A percentile compares a stretch with the other conserved stretches of the same genome.
Evolutionary conservation across 2,888 invertebrate genomes (phyloP).

Genomic region (Cremastinae sp.): DNA sequence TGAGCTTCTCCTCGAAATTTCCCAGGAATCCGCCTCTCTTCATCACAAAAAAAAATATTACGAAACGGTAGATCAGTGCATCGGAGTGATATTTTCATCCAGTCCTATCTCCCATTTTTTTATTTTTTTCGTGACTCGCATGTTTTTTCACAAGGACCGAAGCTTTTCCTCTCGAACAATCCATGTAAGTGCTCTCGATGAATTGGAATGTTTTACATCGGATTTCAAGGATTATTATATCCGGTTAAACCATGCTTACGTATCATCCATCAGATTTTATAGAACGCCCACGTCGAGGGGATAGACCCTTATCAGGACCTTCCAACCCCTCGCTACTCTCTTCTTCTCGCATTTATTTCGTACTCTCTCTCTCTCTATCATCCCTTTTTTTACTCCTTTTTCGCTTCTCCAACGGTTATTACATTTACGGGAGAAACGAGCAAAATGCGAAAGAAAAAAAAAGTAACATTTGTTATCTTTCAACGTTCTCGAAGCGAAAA

Average conservation of each 20-base stretch:
- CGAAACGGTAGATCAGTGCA: no score
- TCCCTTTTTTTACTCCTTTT: conserved; percentile 6
- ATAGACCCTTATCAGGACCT: conserved; percentile 49
- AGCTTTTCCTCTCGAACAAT: not conserved
- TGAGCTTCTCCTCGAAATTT: no score
- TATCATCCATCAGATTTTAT: conserved; percentile 41
- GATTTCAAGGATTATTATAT: not conserved
- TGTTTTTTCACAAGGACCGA: not conserved
- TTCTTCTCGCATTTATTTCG: conserved; percentile 25
- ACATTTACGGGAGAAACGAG: not conserved
- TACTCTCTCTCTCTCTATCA: not conserved
- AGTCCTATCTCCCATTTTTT: no score
- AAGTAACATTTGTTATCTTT: no score
- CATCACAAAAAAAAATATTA: no score
- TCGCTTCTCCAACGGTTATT: not conserved
- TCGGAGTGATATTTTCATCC: no score
- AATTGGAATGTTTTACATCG: not conserved
- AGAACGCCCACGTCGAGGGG: conserved; percentile 41
- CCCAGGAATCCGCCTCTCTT: no score
- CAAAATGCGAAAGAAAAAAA: not conserved
- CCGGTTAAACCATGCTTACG: not conserved
- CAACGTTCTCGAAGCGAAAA: no score
- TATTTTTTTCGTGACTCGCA: no score
- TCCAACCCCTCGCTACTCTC: conserved; percentile 33
- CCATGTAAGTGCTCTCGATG: not conserved